phyloP scores from a whole-genome alignment of 2,797 vertebrate genomes.

The Cyclura pinguis region DNA sequence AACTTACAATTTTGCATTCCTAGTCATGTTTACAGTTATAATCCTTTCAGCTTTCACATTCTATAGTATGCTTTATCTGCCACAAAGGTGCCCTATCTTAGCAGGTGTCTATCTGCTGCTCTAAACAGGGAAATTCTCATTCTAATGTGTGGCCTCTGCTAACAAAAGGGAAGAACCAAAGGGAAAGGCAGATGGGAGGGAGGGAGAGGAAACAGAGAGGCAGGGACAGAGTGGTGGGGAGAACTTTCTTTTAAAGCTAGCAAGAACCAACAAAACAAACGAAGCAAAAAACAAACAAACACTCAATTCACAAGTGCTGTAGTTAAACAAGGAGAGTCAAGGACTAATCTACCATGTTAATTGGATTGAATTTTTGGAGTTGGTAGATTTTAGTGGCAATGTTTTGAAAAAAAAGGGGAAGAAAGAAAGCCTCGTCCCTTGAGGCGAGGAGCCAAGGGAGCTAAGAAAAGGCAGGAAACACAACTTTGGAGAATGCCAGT shows the following conservation, averaged over 20 bases:
- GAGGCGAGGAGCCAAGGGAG: constrained; percentile 63
- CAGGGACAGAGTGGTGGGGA: neutral
- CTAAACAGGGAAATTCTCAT: constrained; percentile 39
- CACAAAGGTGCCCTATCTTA: constrained; percentile 47
- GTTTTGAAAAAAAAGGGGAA: constrained; percentile 39
- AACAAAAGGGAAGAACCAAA: constrained; percentile 44
- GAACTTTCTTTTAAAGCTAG: constrained; percentile 42
- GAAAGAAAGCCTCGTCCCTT: constrained; percentile 60
- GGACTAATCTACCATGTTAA: constrained; percentile 75
- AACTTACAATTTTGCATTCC: constrained; percentile 14
- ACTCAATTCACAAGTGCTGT: constrained; percentile 64
- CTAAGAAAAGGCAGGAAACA: constrained; percentile 68
- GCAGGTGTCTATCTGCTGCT: constrained; percentile 25
- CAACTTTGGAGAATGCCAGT: constrained; percentile 51
- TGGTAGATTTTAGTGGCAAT: constrained; percentile 69
- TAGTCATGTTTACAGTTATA: neutral
- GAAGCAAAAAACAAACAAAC: constrained; percentile 67
- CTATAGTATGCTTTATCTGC: constrained; percentile 47
- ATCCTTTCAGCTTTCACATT: constrained; percentile 34
- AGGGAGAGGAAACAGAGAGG: neutral
- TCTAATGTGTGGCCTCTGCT: constrained; percentile 47
- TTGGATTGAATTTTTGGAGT: constrained; percentile 71
- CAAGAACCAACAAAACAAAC: constrained; percentile 48
- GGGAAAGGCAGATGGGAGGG: constrained; percentile 29
- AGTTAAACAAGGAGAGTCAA: constrained; percentile 64